A percentile compares a stretch with the other conserved stretches of the same genome.
These are phyloP conservation scores for Alces alces DNA, from an alignment of 2,113 vertebrate genomes.

Conservation along the genomic window DNA sequence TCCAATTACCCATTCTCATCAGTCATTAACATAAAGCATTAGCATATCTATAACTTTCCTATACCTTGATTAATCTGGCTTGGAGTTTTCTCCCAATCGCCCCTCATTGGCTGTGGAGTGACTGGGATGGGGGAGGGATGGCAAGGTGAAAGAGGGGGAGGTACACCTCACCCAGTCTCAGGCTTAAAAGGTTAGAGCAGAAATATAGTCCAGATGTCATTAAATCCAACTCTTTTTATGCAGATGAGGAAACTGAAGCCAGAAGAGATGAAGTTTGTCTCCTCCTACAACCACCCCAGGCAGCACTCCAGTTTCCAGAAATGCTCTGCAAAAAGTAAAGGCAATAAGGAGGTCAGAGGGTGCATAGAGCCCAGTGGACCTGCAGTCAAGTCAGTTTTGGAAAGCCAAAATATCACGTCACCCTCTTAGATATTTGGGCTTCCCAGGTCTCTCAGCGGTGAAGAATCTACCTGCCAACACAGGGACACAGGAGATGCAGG, in stretches of 20 bases:
- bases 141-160: accelerated
- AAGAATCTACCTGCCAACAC: neutral
- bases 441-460: neutral
- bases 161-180: accelerated
- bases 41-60: slow-evolving; percentile 44
- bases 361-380: neutral
- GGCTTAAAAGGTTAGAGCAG: neutral
- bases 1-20: slow-evolving; percentile 55
- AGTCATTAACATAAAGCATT: slow-evolving; percentile 56
- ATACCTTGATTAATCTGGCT: slow-evolving; percentile 46
- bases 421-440: neutral
- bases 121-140: neutral
- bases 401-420: neutral
- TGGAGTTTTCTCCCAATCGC: neutral
- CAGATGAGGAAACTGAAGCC: neutral
- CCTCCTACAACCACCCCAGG: neutral
- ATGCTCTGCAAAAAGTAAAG: neutral
- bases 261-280: neutral
- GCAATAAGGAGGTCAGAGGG: neutral
- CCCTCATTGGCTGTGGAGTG: neutral
- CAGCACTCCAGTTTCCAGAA: neutral
- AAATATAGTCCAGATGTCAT: neutral
- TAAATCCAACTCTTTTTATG: neutral
- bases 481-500: neutral
- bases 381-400: neutral